Evolutionary conservation across 1,140 invertebrate genomes (phyloP).

Genomic region (Dolichoris vasculosae): DNA sequence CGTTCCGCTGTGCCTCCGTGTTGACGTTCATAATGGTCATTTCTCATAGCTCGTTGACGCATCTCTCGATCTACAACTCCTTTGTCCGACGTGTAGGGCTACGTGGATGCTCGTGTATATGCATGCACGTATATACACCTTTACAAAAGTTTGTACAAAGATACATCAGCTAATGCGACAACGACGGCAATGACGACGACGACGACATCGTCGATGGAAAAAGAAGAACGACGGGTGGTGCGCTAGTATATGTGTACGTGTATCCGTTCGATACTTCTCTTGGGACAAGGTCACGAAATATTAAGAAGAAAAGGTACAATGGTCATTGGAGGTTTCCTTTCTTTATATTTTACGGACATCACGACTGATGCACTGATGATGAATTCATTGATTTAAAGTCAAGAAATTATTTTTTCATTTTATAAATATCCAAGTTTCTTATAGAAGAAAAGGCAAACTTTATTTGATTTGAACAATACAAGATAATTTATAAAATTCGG

Average conservation of each 20-base stretch:
- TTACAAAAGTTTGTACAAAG: conserved; percentile 35
- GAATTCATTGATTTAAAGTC: no score
- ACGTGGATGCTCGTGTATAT: not conserved
- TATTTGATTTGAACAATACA: no score
- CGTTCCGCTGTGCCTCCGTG: not conserved
- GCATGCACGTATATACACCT: not conserved
- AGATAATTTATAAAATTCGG: no score
- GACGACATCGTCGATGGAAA: not conserved
- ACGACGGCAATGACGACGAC: not conserved
- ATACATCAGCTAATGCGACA: conserved; percentile 30
- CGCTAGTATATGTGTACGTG: not conserved
- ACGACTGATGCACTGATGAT: no score
- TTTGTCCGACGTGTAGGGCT: conserved; percentile 18
- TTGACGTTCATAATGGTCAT: conserved; percentile 49
- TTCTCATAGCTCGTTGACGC: conserved; percentile 45
- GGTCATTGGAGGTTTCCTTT: not conserved
- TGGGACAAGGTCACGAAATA: not conserved
- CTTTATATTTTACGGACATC: not conserved
- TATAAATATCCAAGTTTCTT: no score
- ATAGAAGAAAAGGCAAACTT: no score
- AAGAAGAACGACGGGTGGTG: not conserved
- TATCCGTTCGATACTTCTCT: conserved; percentile 13
- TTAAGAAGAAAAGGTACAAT: not conserved
- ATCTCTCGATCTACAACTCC: conserved; percentile 52
- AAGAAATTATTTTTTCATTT: no score